Conservation (phyloP, 2,113 vertebrate genomes). For the Motacilla alba region DNA sequence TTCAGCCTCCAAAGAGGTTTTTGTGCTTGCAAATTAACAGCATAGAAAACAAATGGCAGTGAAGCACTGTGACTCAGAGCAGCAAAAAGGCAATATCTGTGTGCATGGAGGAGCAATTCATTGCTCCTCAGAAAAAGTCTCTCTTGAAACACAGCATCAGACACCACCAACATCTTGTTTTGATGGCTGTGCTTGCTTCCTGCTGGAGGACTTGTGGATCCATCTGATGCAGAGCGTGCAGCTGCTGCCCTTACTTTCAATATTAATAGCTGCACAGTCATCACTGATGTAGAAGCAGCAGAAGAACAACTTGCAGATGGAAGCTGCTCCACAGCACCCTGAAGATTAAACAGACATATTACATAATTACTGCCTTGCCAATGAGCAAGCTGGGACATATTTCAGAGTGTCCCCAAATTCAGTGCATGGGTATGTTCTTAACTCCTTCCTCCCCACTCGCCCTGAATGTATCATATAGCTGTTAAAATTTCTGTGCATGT, state of each 20-base stretch:
- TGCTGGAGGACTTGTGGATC: background rate
- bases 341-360: background rate
- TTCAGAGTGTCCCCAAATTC: background rate
- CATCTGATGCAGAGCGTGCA: background rate
- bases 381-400: background rate
- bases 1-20: slow-evolving; percentile 7
- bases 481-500: background rate
- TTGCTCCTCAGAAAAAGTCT: background rate
- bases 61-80: background rate
- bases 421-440: background rate
- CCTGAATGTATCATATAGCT: background rate
- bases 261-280: background rate
- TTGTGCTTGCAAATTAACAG: background rate
- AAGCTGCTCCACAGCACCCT: background rate
- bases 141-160: background rate
- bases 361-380: background rate
- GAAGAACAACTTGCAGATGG: background rate
- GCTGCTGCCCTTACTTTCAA: background rate
- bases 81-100: background rate
- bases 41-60: slow-evolving; percentile 20
- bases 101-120: background rate
- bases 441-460: background rate
- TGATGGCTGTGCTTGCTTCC: background rate
- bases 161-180: background rate
- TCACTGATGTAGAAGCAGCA: background rate